Base-by-base conservation (phyloP, 2,113 vertebrate genomes). In the Neolamprologus kungweensis region DNA sequence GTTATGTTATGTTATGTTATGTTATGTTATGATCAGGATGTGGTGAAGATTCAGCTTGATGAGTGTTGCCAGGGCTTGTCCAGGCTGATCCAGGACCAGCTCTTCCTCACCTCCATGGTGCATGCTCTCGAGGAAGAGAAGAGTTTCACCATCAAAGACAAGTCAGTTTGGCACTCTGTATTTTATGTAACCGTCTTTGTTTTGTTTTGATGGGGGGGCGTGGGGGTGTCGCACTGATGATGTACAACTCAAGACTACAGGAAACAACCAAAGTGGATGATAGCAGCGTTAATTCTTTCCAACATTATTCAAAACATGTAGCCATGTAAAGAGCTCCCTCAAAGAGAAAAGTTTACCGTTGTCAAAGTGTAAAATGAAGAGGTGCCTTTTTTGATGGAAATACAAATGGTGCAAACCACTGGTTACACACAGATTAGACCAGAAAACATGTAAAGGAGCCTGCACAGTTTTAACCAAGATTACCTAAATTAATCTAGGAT, bases 111-210 rank as follows among this genome's bases (percentile, higher is more conserved):
- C 10, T 91, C 93, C 2, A 93, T 95, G 95, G 91, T 96, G n/a
- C 95, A 95, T 21, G 87, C 92, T 19, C 51, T 95, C 17, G 95
- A 96, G 58, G 94, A 94, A 73, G 94, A 96, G 93, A 96, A 92
- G 82, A 91, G 7, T 60, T 96, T 96, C 91, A 95, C 54, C 83
- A 87, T 96, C 33, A 90, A 92, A 81, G 88, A 96, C 93, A 95
- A 95, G 95, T 95, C 21, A 65, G 93, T 84, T 19, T 80, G 5
- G 53, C 2, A n/a, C 53, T 1, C 33, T 78, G 82, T 55, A 16
- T 7, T 19, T 9, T 53, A n/a, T 12, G 26, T 26, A 21, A 19
- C 55, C 5, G 31, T 65, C 19, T 42, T 73, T 42, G 6, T 73
- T 73, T 23, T 23, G 21, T 45, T 45, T 42, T 60, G 57, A 19